phyloP scores from a whole-genome alignment of 1,140 invertebrate genomes.

The Drosophila murphyi region DNA sequence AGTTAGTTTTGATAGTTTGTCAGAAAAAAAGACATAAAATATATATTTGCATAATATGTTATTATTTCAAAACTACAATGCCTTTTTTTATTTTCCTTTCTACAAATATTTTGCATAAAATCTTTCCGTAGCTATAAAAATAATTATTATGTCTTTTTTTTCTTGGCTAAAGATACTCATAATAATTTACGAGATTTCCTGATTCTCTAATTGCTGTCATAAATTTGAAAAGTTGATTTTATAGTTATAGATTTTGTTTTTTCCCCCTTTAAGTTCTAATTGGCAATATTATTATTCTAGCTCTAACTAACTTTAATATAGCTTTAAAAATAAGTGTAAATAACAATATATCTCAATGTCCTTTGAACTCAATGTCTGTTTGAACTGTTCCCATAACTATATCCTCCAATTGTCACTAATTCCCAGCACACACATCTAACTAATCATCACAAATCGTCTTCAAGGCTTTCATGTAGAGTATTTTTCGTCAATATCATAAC shows the following conservation, averaged over 20 bases:
- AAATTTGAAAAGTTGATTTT: background rate
- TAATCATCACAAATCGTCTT: background rate
- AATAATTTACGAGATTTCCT: too few species aligned
- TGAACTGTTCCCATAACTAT: constrained; percentile 10
- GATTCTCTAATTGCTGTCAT: too few species aligned
- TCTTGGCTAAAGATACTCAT: too few species aligned
- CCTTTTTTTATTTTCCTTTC: too few species aligned
- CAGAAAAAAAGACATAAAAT: too few species aligned
- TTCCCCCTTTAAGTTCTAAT: background rate
- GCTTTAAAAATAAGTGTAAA: background rate
- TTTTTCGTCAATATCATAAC: background rate
- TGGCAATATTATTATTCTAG: background rate
- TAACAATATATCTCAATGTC: constrained; percentile 3
- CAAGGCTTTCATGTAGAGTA: background rate
- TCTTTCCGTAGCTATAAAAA: too few species aligned
- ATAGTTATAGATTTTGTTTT: background rate
- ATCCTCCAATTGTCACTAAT: constrained; percentile 28
- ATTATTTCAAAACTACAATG: too few species aligned
- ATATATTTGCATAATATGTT: too few species aligned
- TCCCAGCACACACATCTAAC: constrained; percentile 20
- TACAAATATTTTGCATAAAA: too few species aligned
- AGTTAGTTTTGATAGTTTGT: too few species aligned
- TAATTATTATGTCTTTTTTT: too few species aligned
- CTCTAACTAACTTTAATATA: constrained; percentile 4
- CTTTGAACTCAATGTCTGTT: constrained; percentile 13